Evolutionary conservation across 1,140 invertebrate genomes (phyloP).

Genomic region (Magallana ariakensis): DNA sequence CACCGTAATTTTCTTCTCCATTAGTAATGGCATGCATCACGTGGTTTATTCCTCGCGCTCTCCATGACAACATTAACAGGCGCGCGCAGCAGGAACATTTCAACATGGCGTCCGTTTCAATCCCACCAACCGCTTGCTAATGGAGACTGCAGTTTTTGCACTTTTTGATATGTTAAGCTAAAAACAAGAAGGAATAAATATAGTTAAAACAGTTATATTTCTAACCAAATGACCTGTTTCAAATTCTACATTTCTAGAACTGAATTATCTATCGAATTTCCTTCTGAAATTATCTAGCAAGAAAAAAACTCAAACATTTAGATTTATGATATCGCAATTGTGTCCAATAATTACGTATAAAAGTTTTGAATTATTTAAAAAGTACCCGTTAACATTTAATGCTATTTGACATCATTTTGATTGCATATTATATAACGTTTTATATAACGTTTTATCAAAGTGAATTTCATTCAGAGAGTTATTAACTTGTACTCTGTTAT

Average conservation of each 20-base stretch:
- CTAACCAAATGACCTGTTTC: neutral
- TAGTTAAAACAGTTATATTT: neutral
- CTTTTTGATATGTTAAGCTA: neutral
- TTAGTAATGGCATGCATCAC: constrained; percentile 21
- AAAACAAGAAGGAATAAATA: neutral
- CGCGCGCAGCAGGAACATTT: neutral
- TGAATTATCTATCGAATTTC: neutral
- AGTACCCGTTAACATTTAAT: too few relatives aligned
- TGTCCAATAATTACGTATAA: too few relatives aligned
- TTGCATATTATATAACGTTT: too few relatives aligned
- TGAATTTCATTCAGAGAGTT: too few relatives aligned
- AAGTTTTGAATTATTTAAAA: too few relatives aligned
- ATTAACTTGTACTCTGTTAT: too few relatives aligned
- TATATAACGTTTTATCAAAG: too few relatives aligned
- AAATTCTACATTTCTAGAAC: neutral
- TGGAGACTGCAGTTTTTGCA: constrained; percentile 32
- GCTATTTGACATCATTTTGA: too few relatives aligned
- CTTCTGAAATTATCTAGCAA: neutral
- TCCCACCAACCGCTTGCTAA: constrained; percentile 15
- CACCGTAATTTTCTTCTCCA: constrained; percentile 26
- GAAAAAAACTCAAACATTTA: neutral
- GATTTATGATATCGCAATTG: neutral
- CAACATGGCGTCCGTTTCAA: constrained; percentile 23
- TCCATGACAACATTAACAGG: constrained; percentile 33
- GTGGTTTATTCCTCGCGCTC: neutral